These are phyloP conservation scores for Turritopsis dohrnii DNA, from an alignment of 30 jellyfish, hydroid and myxozoan species.

Conservation along the genomic window DNA sequence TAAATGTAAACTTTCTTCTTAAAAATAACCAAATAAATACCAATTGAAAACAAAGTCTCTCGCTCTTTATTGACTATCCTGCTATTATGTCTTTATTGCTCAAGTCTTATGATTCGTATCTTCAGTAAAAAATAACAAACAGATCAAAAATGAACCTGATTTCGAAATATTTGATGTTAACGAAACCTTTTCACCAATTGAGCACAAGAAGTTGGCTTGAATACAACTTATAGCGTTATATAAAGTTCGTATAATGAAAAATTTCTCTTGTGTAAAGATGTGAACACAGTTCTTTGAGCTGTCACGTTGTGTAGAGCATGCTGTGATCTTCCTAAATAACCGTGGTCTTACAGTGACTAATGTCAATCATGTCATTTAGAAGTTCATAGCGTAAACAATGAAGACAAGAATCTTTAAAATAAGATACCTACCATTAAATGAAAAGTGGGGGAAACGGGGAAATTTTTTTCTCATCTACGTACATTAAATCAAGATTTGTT, in stretches of 20 bases:
- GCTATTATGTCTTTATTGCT: neutral
- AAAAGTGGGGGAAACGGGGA: neutral
- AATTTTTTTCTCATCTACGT: neutral
- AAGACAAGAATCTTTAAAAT: neutral
- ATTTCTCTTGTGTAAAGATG: neutral
- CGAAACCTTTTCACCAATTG: neutral
- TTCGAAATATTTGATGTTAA: neutral
- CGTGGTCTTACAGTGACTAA: slow-evolving; percentile 9
- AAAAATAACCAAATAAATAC: neutral
- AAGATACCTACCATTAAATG: neutral
- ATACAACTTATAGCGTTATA: neutral
- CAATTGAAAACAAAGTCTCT: neutral
- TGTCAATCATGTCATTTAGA: slow-evolving; percentile 15
- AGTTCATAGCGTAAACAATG: slow-evolving; percentile 2
- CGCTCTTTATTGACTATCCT: neutral
- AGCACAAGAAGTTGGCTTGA: neutral
- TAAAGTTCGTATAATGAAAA: neutral
- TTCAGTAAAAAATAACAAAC: too few relatives aligned
- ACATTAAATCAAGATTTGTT: too few relatives aligned
- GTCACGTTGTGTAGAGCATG: slow-evolving; percentile 17
- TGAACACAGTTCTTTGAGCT: slow-evolving; percentile 4
- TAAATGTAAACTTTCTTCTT: neutral
- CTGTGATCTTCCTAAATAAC: slow-evolving; percentile 17
- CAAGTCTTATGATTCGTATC: too few relatives aligned
- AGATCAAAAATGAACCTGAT: neutral